phyloP scores from a whole-genome alignment of 2,888 invertebrate genomes.

The Philhelius pedissequus region DNA sequence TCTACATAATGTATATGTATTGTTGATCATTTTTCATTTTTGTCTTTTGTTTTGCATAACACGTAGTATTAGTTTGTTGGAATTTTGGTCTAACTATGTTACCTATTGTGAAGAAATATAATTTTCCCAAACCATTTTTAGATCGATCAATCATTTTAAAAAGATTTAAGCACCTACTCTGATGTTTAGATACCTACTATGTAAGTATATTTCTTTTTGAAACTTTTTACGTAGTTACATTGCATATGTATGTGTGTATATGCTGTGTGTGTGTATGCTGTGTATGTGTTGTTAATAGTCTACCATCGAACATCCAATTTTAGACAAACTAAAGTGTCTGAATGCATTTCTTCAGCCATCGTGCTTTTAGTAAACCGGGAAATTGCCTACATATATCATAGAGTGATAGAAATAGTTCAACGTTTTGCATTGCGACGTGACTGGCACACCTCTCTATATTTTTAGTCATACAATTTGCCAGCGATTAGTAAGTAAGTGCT shows the following conservation, averaged over 20 bases:
- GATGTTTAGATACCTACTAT: too few relatives aligned
- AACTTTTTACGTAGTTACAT: background rate
- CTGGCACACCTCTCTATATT: background rate
- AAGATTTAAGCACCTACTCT: too few relatives aligned
- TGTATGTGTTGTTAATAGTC: background rate
- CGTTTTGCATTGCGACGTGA: background rate
- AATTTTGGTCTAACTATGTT: background rate
- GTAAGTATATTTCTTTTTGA: background rate
- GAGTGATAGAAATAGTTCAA: background rate
- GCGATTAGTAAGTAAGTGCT: background rate
- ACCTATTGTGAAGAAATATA: background rate
- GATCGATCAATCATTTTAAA: too few relatives aligned
- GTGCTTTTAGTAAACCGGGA: background rate
- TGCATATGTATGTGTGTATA: too few relatives aligned
- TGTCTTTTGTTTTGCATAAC: background rate
- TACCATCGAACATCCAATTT: background rate
- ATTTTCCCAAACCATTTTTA: background rate
- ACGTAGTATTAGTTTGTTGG: background rate
- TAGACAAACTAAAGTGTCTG: background rate
- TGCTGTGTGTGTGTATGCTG: too few relatives aligned
- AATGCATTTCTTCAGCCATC: background rate
- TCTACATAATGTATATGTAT: too few relatives aligned
- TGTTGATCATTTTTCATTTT: too few relatives aligned
- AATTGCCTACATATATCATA: background rate
- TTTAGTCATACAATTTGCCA: background rate